Evolutionary conservation across 1,140 invertebrate species (phyloP).

Genomic region (Drosophila ficusphila): DNA sequence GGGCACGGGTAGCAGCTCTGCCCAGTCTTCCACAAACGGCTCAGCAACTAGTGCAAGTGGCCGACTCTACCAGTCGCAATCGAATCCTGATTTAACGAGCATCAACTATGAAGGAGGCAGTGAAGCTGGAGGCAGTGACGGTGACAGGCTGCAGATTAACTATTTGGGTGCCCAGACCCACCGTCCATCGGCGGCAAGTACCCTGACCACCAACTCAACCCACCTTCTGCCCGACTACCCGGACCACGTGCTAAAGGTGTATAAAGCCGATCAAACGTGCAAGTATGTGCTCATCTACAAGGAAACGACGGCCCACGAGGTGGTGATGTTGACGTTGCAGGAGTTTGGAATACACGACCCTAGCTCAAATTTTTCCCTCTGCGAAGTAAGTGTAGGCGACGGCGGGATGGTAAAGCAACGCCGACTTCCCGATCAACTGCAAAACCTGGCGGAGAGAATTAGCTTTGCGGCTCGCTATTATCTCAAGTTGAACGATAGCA

Average conservation of each 20-base stretch:
- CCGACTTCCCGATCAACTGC: slow-evolving; percentile 95
- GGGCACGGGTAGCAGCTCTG: slow-evolving; percentile 57
- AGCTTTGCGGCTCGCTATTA: slow-evolving; percentile 96
- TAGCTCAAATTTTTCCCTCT: slow-evolving; percentile 95
- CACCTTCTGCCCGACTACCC: slow-evolving; percentile 90
- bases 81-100: slow-evolving; percentile 94
- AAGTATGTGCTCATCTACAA: slow-evolving; percentile 99
- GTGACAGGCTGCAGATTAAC: slow-evolving; percentile 53
- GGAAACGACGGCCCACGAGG: slow-evolving; percentile 98
- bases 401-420: slow-evolving; percentile 98
- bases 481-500: slow-evolving; percentile 96
- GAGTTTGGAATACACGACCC: slow-evolving; percentile 98
- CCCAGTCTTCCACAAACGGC: slow-evolving; percentile 52
- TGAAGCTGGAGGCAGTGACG: slow-evolving; percentile 16
- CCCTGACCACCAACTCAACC: slow-evolving; percentile 56
- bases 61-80: slow-evolving; percentile 92
- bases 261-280: slow-evolving; percentile 97
- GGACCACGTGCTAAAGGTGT: slow-evolving; percentile 99
- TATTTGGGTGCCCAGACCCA: slow-evolving; percentile 68
- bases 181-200: slow-evolving; percentile 73
- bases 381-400: slow-evolving; percentile 97
- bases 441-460: slow-evolving; percentile 98
- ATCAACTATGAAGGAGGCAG: slow-evolving; percentile 89
- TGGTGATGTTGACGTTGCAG: slow-evolving; percentile 98
- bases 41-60: slow-evolving; percentile 34